phyloP scores from a whole-genome alignment of 2,113 vertebrate genomes.

The Neopipo cinnamomea region DNA sequence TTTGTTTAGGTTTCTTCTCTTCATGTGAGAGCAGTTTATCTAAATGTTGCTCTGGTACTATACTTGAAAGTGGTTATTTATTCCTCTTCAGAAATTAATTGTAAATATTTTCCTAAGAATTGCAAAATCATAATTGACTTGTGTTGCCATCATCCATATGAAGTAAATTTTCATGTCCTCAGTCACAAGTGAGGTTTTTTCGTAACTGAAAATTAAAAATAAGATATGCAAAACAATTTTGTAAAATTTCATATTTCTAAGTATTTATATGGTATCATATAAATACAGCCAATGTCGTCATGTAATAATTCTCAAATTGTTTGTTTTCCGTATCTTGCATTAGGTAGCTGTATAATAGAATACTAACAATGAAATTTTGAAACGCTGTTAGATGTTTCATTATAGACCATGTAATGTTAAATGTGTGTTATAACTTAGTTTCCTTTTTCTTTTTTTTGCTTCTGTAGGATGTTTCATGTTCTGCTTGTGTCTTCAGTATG shows the following conservation, averaged over 20 bases:
- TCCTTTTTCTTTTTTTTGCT: neutral
- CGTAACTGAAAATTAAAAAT: neutral
- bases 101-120: neutral
- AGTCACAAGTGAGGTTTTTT: neutral
- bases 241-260: neutral
- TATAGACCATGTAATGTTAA: neutral
- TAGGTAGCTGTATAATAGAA: neutral
- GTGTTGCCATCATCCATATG: neutral
- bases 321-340: neutral
- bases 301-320: neutral
- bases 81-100: neutral
- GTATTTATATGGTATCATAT: neutral
- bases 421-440: neutral
- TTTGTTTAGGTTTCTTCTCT: neutral
- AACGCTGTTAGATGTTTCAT: neutral
- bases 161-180: neutral
- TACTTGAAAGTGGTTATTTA: neutral
- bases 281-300: neutral
- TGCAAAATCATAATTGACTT: neutral
- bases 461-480: neutral
- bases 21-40: neutral
- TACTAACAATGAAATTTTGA: neutral
- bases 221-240: neutral
- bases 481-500: neutral
- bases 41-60: neutral